Conservation (phyloP, 2,797 vertebrate genomes). For the Champsocephalus esox region DNA sequence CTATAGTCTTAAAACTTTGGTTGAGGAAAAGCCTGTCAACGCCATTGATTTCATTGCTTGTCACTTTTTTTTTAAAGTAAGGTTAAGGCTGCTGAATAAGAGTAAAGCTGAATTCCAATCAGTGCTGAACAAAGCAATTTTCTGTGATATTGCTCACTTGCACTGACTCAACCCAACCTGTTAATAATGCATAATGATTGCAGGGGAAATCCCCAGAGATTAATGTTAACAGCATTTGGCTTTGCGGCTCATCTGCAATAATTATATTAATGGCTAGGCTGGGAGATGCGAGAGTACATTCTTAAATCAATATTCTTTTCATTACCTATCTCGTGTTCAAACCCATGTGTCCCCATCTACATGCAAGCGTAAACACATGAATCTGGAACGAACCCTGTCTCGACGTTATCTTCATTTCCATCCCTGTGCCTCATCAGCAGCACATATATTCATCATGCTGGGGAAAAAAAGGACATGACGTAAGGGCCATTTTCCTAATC, state of each 20-base stretch:
- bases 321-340: constrained; percentile 62
- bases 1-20: neutral
- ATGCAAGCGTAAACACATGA: constrained; percentile 29
- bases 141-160: constrained; percentile 36
- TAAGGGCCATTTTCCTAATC: constrained; percentile 68
- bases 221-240: constrained; percentile 64
- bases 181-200: constrained; percentile 70
- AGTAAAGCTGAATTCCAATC: constrained; percentile 14
- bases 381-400: constrained; percentile 35
- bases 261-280: constrained; percentile 66
- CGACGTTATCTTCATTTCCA: constrained; percentile 53
- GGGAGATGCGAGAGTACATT: constrained; percentile 65
- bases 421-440: constrained; percentile 37
- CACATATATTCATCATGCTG: constrained; percentile 38
- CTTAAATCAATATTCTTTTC: constrained; percentile 78
- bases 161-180: constrained; percentile 52
- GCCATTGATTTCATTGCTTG: neutral
- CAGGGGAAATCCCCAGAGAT: constrained; percentile 53
- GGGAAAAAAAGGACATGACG: constrained; percentile 44
- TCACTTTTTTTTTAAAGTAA: constrained; percentile 3
- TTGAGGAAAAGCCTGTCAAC: neutral
- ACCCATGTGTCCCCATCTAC: constrained; percentile 20
- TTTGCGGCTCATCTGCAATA: constrained; percentile 53
- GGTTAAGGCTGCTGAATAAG: constrained; percentile 28
- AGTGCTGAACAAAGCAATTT: constrained; percentile 37